A percentile compares a stretch with the other conserved stretches of the same genome.
Conservation (phyloP, 2,797 vertebrate genomes). For the Acanthopagrus latus region DNA sequence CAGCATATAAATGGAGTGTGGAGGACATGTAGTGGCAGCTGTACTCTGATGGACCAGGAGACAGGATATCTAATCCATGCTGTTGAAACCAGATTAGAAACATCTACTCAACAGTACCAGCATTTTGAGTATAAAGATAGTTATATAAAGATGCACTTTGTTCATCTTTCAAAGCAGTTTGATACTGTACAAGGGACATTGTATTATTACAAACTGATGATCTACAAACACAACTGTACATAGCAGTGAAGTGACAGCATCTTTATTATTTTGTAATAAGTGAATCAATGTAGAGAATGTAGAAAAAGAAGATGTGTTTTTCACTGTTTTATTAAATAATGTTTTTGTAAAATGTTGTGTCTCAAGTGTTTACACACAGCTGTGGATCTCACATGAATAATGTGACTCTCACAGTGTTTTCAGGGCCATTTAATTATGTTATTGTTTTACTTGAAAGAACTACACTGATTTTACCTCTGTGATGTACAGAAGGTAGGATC, state of each 20-base stretch:
- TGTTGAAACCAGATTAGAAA: conserved; percentile 24
- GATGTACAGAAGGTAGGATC: neutral
- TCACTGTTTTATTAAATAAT: conserved; percentile 72
- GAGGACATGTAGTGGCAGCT: conserved; percentile 92
- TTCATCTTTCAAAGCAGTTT: conserved; percentile 20
- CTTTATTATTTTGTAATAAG: conserved; percentile 51
- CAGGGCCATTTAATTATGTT: too few species aligned
- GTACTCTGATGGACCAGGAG: conserved; percentile 1
- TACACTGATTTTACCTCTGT: neutral
- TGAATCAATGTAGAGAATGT: conserved; percentile 25
- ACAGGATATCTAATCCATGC: conserved; percentile 1
- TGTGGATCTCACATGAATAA: neutral
- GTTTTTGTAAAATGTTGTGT: conserved; percentile 55
- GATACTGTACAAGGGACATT: conserved; percentile 30
- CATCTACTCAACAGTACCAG: neutral
- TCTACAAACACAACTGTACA: conserved; percentile 41
- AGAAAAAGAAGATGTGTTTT: conserved; percentile 42
- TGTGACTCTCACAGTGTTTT: too few species aligned
- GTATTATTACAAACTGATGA: conserved; percentile 1
- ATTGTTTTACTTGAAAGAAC: neutral
- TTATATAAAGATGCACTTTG: neutral
- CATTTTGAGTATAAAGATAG: conserved; percentile 3
- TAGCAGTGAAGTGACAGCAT: conserved; percentile 34
- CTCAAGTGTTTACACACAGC: neutral
- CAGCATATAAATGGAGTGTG: conserved; percentile 98